Evolutionary conservation across 2,113 vertebrate genomes (phyloP).

Genomic region (Orcinus orca): DNA sequence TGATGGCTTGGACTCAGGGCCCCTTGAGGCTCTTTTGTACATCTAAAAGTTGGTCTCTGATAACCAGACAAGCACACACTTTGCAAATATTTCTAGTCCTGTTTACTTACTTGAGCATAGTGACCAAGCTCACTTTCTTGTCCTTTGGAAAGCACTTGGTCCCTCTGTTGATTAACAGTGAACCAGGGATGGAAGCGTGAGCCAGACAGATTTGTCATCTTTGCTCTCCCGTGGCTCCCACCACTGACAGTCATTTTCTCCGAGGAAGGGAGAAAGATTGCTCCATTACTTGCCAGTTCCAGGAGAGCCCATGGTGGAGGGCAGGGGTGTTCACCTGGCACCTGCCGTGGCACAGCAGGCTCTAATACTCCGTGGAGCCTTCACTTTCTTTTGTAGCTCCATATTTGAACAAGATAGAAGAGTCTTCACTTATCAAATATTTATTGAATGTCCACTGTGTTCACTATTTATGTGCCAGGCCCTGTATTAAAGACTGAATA

Average conservation of each 20-base stretch:
- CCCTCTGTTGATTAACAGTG: conserved; percentile 44
- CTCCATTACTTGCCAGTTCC: background rate
- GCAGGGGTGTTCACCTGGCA: background rate
- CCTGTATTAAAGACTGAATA: background rate
- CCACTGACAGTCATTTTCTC: background rate
- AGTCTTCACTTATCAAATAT: background rate
- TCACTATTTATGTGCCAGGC: background rate
- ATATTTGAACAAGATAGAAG: background rate
- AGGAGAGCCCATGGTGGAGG: background rate
- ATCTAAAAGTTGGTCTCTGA: background rate
- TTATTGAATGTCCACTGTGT: background rate
- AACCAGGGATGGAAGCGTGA: conserved; percentile 18
- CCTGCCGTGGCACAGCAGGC: background rate
- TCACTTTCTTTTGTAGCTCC: background rate
- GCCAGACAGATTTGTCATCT: conserved; percentile 46
- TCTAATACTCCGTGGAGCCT: no score
- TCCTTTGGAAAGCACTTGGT: conserved; percentile 41
- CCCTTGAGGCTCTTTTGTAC: background rate
- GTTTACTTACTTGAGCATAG: background rate
- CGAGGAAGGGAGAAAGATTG: background rate
- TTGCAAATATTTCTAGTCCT: background rate
- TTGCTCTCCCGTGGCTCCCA: conserved; percentile 18
- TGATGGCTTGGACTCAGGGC: background rate
- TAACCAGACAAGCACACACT: background rate
- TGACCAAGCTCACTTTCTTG: conserved; percentile 26